Evolutionary conservation across 2,113 vertebrate genomes (phyloP), one percentile per base, ranked within the genome.

Genomic region (Mirounga angustirostris): DNA sequence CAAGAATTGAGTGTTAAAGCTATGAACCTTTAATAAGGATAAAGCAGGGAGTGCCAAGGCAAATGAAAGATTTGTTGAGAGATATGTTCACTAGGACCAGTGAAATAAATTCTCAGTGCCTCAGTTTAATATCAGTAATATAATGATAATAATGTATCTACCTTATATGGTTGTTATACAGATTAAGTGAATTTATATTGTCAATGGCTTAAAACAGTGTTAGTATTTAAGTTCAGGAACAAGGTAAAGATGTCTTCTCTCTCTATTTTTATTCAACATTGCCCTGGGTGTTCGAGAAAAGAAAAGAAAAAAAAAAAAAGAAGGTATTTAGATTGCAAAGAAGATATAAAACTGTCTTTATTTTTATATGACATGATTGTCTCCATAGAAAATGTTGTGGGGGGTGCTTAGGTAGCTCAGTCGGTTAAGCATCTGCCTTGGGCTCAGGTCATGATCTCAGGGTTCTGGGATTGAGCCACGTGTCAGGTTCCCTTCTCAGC

Each of bases 251-350:
- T 43, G 26, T 73, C 22, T 63, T 24, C 6, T 84, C 0, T 71
- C 9, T 78, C 18, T 11, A 12, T 81, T 81, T 91, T 78, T 93
- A 67, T 5, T 76, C 18, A 76, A 65, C 28, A 54, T 85, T 94
- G 18, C 52, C 46, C 40, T 89, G 14, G n/a, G 52, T 9, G 33
- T 84, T 84, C 18, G 43, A 73, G 69, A 58, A 84, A 82, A 69
- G 7, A 88, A 71, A 86, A 22, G 36, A 54, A 40, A 50, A 43
- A 5, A 83, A 5, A 83, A 76, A 90, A 46, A 76, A 90, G 43
- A 71, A 65, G 43, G 5, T 33, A 93, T 79, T 94, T 94, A n/a
- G 2, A 69, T 85, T 91, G 43, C 26, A 91, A 93, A 74, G 67
- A 69, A 95, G 28, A 78, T 91, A 56, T 28, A 28, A 94, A 81